Evolutionary conservation across 1,140 invertebrate genomes (phyloP).

Genomic region (Brachionus sp.): DNA sequence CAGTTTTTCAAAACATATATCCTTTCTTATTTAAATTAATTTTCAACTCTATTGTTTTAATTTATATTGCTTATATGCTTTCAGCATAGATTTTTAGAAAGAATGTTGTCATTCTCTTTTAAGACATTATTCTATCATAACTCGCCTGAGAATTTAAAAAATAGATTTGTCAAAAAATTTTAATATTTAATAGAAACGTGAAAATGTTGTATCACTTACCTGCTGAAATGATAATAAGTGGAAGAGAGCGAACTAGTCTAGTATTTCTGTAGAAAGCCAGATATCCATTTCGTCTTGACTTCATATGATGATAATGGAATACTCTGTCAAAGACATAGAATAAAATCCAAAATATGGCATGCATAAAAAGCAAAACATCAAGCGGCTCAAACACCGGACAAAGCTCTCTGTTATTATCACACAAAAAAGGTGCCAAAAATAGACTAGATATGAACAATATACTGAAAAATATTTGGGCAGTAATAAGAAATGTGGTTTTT

Average conservation of each 20-base stretch:
- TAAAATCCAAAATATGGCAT: neutral
- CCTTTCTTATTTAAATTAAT: too few relatives aligned
- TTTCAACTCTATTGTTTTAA: too few relatives aligned
- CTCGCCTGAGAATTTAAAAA: too few relatives aligned
- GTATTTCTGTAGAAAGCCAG: neutral
- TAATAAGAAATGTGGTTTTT: slow-evolving; percentile 11
- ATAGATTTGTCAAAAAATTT: neutral
- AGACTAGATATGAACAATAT: neutral
- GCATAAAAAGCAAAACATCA: neutral
- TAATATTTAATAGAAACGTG: neutral
- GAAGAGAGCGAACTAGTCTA: neutral
- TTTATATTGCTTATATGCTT: too few relatives aligned
- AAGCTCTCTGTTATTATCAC: neutral
- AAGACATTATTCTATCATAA: too few relatives aligned
- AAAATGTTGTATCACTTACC: neutral
- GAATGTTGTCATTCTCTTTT: too few relatives aligned
- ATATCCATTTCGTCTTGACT: slow-evolving; percentile 26
- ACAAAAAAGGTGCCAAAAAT: neutral
- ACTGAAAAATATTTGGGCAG: neutral
- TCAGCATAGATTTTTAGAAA: too few relatives aligned
- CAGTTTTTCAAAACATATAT: too few relatives aligned
- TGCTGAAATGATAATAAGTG: neutral
- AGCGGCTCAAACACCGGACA: neutral
- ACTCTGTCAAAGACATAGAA: neutral
- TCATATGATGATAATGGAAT: slow-evolving; percentile 26